Evolutionary conservation across 1,140 invertebrate species (phyloP), one percentile per base, ranked within the genome.

Genomic region (Zophobas morio): DNA sequence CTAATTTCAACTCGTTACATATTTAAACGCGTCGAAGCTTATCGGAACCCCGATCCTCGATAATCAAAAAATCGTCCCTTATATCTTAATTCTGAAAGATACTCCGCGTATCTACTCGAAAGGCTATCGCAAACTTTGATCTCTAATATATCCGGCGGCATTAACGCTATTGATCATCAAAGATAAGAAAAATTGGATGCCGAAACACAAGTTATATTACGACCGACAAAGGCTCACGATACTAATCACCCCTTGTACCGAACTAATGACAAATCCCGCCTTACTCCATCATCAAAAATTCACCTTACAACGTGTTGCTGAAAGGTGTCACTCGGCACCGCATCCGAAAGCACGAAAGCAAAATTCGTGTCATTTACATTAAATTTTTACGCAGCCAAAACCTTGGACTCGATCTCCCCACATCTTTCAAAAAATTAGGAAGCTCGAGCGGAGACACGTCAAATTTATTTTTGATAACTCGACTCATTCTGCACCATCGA

Each of bases 141-240:
- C 60, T 66, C 60, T 66, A 66, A 66, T 66, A 66, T 66, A 37
- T 66, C 37, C 36, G 32, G 39, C n/a, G 42, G 60, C 60, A 66
- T 66, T 66, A 66, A 39, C 60, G 39, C 60, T 66, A 66, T 66
- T 66, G 60, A 66, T 66, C 60, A 66, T 66, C 60, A 66, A 66
- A 66, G 37, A 66, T 66, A 66, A 66, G 60, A 66, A 66, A 66
- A 42, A 66, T 66, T 66, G 60, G 60, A 66, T 40, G 42, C 39
- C 37, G 56, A 66, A 66, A 8, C 37, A 66, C n/a, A 66, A 42
- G 60, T 66, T 66, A 66, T 66, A 66, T 66, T 66, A 66, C 37
- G 42, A 66, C 60, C 37, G 60, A 66, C 60, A 66, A 66, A 66
- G 60, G 37, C 60, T 66, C 60, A 63, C 37, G 60, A 66, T 39